Evolutionary conservation across 2,888 invertebrate genomes (phyloP).

Genomic region (Chloroclystis v-ata): DNA sequence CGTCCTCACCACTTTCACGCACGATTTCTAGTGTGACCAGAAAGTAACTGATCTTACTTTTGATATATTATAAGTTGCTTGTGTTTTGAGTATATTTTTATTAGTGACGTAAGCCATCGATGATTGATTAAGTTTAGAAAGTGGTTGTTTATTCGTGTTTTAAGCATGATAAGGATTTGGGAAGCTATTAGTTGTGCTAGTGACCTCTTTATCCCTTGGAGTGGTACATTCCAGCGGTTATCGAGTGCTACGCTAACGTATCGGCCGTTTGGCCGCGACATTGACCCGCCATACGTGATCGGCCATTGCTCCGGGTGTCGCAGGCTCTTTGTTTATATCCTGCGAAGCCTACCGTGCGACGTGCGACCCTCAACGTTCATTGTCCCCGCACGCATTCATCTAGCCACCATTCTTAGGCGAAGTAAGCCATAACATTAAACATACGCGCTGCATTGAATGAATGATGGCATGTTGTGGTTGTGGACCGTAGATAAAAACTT

Average conservation of each 20-base stretch:
- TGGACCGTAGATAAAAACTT: neutral
- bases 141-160: slow-evolving; percentile 22
- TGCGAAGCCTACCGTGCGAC: slow-evolving; percentile 45
- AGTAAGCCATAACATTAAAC: slow-evolving; percentile 20
- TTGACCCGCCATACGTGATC: slow-evolving; percentile 72
- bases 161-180: slow-evolving; percentile 26
- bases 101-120: slow-evolving; percentile 25
- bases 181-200: slow-evolving; percentile 42
- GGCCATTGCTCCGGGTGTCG: slow-evolving; percentile 74
- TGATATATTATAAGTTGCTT: slow-evolving; percentile 35
- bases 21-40: slow-evolving; percentile 57
- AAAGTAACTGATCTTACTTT: slow-evolving; percentile 42
- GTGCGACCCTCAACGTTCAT: slow-evolving; percentile 43
- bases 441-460: neutral
- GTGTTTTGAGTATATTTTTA: slow-evolving; percentile 19
- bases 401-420: slow-evolving; percentile 18
- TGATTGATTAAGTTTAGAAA: slow-evolving; percentile 35
- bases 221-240: slow-evolving; percentile 51
- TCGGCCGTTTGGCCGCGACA: slow-evolving; percentile 70
- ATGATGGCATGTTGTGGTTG: neutral
- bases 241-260: slow-evolving; percentile 57
- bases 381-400: slow-evolving; percentile 34
- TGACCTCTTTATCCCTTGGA: slow-evolving; percentile 65
- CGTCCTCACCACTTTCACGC: slow-evolving; percentile 62
- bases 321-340: slow-evolving; percentile 76